Evolutionary conservation across 1,140 invertebrate species (phyloP).

Genomic region (Drosophila novamexicana): DNA sequence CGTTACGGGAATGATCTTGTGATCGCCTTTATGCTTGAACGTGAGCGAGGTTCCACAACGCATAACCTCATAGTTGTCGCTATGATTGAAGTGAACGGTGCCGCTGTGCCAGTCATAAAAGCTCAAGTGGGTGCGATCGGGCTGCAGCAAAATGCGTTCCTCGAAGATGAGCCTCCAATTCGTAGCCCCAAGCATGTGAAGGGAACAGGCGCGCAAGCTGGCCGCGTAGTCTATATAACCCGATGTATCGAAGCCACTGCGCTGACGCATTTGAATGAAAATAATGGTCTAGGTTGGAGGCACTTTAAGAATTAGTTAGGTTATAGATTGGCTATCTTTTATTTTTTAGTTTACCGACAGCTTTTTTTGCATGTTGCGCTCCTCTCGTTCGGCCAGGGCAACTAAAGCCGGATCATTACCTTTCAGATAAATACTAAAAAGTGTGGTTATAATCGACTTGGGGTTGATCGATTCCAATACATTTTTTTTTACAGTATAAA

Average conservation of each 20-base stretch:
- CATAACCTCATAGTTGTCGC: conserved; percentile 8
- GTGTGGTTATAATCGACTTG: conserved; percentile 5
- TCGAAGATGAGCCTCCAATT: conserved; percentile 30
- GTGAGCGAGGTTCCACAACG: not conserved
- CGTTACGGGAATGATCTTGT: conserved; percentile 26
- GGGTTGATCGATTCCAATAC: conserved; percentile 36
- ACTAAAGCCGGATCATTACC: conserved; percentile 35
- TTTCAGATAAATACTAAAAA: conserved; percentile 36
- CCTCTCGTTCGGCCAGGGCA: conserved; percentile 46
- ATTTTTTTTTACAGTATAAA: conserved; percentile 12
- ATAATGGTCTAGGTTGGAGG: conserved; percentile 27
- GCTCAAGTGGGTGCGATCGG: conserved; percentile 19
- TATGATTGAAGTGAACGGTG: not conserved
- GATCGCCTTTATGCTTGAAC: conserved; percentile 37
- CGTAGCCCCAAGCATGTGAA: not conserved
- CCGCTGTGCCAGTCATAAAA: conserved; percentile 30
- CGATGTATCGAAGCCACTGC: conserved; percentile 27
- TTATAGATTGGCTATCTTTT: not conserved
- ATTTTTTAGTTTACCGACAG: conserved; percentile 41
- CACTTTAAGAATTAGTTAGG: not conserved
- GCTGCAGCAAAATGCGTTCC: conserved; percentile 5
- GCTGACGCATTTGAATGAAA: conserved; percentile 18
- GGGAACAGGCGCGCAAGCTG: conserved; percentile 7
- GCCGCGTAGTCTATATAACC: conserved; percentile 34
- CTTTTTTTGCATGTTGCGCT: conserved; percentile 44